phyloP scores from a whole-genome alignment of 2,113 vertebrate genomes.

The Daboia siamensis region DNA sequence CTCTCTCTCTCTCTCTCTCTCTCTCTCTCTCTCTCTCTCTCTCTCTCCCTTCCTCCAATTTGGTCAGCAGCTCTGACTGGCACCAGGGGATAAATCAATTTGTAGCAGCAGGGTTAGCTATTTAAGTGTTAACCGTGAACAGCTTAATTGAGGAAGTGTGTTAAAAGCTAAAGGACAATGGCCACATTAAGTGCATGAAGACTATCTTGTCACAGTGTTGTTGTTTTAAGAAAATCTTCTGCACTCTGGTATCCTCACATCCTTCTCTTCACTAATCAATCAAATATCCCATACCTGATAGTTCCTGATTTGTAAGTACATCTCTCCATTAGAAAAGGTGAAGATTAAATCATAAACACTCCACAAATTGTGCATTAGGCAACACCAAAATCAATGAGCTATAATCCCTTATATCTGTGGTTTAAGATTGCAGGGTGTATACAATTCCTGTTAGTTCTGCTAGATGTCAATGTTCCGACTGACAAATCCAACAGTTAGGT shows the following conservation, averaged over 20 bases:
- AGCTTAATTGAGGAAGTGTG: constrained; percentile 54
- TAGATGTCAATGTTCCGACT: not conserved
- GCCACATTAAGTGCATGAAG: constrained; percentile 21
- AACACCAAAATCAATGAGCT: not conserved
- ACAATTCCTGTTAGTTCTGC: not conserved
- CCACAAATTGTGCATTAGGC: not conserved
- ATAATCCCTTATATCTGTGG: not conserved
- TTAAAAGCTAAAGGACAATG: constrained; percentile 52
- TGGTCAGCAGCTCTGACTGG: constrained; percentile 42
- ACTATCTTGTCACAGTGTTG: not conserved
- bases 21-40: no score
- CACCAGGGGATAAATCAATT: constrained; percentile 66
- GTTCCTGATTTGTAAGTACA: constrained; percentile 17
- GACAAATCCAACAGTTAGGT: not conserved
- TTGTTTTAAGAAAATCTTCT: constrained; percentile 15
- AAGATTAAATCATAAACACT: not conserved
- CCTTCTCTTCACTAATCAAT: constrained; percentile 14
- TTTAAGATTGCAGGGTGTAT: not conserved
- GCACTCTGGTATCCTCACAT: constrained; percentile 6
- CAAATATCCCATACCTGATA: constrained; percentile 6
- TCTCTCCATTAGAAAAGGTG: constrained; percentile 20
- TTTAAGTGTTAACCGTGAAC: constrained; percentile 40
- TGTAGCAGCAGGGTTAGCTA: constrained; percentile 58
- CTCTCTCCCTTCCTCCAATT: constrained; percentile 37
- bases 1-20: constrained; percentile 15